A percentile compares a stretch with the other conserved stretches of the same genome.
These are phyloP conservation scores for Theropithecus gelada DNA, from an alignment of 2,113 vertebrate species.

Conservation along the genomic window DNA sequence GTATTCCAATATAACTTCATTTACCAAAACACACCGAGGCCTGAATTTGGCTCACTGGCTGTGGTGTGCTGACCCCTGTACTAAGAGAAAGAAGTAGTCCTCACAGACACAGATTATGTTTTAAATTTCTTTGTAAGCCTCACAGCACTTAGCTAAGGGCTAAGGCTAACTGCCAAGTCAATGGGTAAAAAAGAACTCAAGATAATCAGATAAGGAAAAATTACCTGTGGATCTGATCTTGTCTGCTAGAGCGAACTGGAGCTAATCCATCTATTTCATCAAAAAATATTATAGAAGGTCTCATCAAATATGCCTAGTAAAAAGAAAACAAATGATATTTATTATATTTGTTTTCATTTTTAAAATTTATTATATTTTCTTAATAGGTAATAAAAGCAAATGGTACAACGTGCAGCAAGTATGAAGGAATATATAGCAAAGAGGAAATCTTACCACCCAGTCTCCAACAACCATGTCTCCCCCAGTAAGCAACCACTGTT, in stretches of 20 bases:
- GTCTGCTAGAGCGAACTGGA: constrained; percentile 98
- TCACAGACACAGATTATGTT: not conserved
- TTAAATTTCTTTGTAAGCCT: constrained; percentile 21
- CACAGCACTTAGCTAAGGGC: not conserved
- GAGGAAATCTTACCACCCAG: not conserved
- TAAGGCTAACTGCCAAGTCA: constrained; percentile 20
- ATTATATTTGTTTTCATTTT: constrained; percentile 45
- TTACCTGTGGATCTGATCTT: constrained; percentile 99
- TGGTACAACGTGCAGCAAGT: not conserved
- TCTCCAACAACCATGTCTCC: not conserved
- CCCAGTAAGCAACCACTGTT: not conserved
- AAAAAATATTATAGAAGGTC: constrained; percentile 99
- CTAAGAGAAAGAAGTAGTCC: constrained; percentile 1
- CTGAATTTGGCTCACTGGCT: not conserved
- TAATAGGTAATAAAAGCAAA: constrained; percentile 45
- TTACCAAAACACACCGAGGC: not conserved
- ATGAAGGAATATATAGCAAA: not conserved
- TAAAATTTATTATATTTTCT: constrained; percentile 6
- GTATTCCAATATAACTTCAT: not conserved
- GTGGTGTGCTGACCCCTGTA: not conserved
- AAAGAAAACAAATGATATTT: constrained; percentile 41
- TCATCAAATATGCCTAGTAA: constrained; percentile 97
- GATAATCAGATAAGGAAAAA: constrained; percentile 45
- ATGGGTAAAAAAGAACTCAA: not conserved
- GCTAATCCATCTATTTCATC: constrained; percentile 99